phyloP scores from a whole-genome alignment of 2,888 invertebrate species.

The Eubasilissa splendida region DNA sequence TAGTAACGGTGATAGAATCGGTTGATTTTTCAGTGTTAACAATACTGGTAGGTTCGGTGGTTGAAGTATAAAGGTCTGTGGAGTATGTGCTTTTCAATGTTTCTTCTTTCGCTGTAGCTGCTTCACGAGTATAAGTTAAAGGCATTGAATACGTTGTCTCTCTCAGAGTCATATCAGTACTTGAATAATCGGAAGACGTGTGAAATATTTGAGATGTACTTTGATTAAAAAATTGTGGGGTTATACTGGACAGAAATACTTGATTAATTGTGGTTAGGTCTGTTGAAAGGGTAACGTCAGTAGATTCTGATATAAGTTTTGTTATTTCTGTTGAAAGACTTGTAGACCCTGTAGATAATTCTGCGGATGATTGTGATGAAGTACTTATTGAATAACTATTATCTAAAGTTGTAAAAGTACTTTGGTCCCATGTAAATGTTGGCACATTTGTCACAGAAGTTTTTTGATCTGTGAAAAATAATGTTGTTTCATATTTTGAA shows the following conservation, averaged over 20 bases:
- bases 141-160: constrained; percentile 12
- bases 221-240: constrained; percentile 4
- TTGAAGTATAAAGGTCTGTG: constrained; percentile 4
- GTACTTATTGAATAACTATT: constrained; percentile 44
- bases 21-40: constrained; percentile 35
- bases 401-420: constrained; percentile 51
- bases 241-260: constrained; percentile 18
- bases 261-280: constrained; percentile 39
- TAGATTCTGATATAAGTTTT: constrained; percentile 7
- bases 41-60: constrained; percentile 55
- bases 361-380: constrained; percentile 33
- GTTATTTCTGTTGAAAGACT: constrained; percentile 29
- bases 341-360: constrained; percentile 13
- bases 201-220: constrained; percentile 17
- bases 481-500: constrained; percentile 11
- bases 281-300: constrained; percentile 19
- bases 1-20: constrained; percentile 38
- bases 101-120: constrained; percentile 38
- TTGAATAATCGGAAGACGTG: constrained; percentile 44
- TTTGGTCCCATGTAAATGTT: constrained; percentile 55
- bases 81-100: constrained; percentile 17
- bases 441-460: constrained; percentile 52
- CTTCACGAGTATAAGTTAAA: constrained; percentile 9
- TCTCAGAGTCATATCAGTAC: constrained; percentile 23
- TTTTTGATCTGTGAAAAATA: constrained; percentile 27